These are phyloP conservation scores for Xyrauchen texanus DNA, from an alignment of 2,113 vertebrate genomes.

Conservation along the genomic window DNA sequence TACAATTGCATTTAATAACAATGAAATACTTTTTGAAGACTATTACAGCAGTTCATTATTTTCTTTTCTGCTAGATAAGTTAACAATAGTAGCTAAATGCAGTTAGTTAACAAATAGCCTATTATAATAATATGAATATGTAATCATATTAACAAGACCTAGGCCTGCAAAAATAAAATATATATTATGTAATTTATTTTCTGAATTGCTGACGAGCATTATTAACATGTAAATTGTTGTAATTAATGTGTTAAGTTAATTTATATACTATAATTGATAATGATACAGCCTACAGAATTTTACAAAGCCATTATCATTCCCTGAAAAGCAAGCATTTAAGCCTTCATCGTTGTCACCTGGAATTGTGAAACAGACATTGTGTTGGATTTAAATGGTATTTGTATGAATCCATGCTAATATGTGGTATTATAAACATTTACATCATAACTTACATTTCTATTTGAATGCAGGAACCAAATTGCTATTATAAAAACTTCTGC, in stretches of 20 bases:
- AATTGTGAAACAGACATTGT: too few relatives aligned
- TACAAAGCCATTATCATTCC: background rate
- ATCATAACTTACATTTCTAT: background rate
- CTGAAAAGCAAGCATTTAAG: background rate
- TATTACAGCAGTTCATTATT: background rate
- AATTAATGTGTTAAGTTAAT: background rate
- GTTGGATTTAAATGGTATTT: background rate
- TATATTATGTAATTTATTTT: background rate
- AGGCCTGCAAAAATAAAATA: too few relatives aligned
- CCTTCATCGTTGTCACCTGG: background rate
- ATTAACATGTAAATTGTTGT: background rate
- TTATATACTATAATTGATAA: background rate
- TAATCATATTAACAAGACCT: too few relatives aligned
- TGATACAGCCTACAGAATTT: background rate
- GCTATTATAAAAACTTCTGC: too few relatives aligned
- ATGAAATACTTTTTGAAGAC: background rate
- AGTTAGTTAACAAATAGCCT: background rate
- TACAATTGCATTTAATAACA: background rate
- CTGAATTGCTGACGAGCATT: background rate
- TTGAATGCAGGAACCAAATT: too few relatives aligned
- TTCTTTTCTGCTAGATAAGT: background rate
- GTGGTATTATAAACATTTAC: too few relatives aligned
- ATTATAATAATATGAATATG: too few relatives aligned
- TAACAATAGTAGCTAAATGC: background rate
- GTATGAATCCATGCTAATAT: background rate